Base-by-base conservation (phyloP, 2,888 invertebrate genomes). In the Monochamus alternatus region DNA sequence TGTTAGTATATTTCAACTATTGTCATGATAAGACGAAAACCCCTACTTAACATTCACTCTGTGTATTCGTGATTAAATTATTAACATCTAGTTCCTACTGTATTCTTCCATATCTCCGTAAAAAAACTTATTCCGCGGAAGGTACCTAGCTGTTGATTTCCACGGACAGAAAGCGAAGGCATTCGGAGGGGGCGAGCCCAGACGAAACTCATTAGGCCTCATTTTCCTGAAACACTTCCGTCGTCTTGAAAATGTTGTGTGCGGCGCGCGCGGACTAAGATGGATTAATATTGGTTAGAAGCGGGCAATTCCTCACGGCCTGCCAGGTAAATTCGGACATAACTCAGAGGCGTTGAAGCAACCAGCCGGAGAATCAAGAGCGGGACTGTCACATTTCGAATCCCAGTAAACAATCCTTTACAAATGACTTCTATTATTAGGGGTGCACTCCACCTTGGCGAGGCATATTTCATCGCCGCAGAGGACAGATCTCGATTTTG, bases 401-500 rank as follows among this genome's bases (percentile, higher is more conserved):
- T 73, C 72, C 69, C 64, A 52, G 66, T 66, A 73, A 73, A 73
- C 73, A 73, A 73, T 73, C 67, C 73, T 47, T 66, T 73, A 65
- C 65, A 73, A 73, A 73, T 73, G 73, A 67, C 66, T 73, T 66
- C 67, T 67, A 73, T 73, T 73, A 73, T 66, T 66, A 64, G 66
- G 63, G 52, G 73, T 66, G 64, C 65, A 52, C 65, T 66, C 47
- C 66, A 51, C 66, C 72, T 64, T 43, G 63, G 58, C 70, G 70
- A 30, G 52, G 30, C 69, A 69, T 74, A 74, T 74, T 74, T 69
- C 69, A 74, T 74, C 69, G 14, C 43, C 32, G 66, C 14, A 52
- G 64, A 68, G 69, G 74, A 74, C 74, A 69, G 74, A 74, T 74
- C 74, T 69, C 74, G 74, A 74, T 74, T 74, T 64, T 63, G 69